Conservation (phyloP, 2,888 invertebrate species). For the Monoplex corrugatus region DNA sequence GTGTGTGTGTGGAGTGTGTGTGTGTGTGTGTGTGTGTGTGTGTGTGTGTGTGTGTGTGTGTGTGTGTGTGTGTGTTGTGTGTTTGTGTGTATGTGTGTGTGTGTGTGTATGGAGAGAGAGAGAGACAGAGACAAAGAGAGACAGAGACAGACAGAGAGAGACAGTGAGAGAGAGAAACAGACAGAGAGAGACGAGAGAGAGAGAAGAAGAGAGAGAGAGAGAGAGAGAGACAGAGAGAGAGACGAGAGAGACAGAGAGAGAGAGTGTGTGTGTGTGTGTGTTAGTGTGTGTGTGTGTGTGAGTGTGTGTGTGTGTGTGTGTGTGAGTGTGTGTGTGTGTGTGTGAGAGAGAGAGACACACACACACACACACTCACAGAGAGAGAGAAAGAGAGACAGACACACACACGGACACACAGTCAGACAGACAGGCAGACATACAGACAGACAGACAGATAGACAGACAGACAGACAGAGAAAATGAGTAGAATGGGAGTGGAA, state of each 20-base stretch:
- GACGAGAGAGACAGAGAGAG: too few relatives aligned
- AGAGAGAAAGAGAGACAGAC: not conserved
- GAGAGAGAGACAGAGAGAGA: too few relatives aligned
- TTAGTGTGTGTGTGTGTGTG: not conserved
- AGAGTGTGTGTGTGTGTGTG: not conserved
- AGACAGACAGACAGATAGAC: not conserved
- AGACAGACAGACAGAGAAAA: not conserved
- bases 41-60: not conserved
- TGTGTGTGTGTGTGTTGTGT: not conserved
- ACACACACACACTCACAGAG: not conserved
- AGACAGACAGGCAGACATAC: not conserved
- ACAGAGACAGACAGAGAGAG: not conserved
- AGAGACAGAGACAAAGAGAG: not conserved
- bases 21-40: slow-evolving; percentile 8
- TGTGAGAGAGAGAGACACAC: not conserved
- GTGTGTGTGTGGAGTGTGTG: too few relatives aligned
- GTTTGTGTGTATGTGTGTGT: too few relatives aligned
- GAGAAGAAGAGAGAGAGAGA: too few relatives aligned
- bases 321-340: not conserved
- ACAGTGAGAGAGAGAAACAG: not conserved
- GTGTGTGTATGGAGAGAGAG: too few relatives aligned
- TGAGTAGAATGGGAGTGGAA: too few relatives aligned
- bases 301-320: not conserved
- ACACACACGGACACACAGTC: not conserved
- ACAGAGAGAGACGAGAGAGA: not conserved